Conservation (phyloP, 2,113 vertebrate genomes). For the Menura novaehollandiae region DNA sequence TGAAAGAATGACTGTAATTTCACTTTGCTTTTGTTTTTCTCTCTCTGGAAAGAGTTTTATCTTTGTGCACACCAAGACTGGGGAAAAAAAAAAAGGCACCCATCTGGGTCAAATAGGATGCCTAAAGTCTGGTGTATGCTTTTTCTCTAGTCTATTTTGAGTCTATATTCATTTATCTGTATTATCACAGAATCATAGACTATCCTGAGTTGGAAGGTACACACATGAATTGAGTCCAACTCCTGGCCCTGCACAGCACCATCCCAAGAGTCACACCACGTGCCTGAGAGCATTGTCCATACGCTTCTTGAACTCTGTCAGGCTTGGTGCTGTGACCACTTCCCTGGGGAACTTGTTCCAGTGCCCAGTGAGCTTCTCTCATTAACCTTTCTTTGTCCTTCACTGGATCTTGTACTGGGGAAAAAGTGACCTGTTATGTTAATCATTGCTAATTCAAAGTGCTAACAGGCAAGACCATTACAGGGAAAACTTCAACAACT, state of each 20-base stretch:
- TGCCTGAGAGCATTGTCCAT: neutral
- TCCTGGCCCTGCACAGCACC: neutral
- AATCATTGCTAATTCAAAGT: neutral
- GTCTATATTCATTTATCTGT: neutral
- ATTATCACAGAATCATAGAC: neutral
- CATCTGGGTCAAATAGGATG: neutral
- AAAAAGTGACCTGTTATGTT: neutral
- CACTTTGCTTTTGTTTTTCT: neutral
- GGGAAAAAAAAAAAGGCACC: neutral
- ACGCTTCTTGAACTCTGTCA: neutral
- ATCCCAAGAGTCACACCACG: neutral
- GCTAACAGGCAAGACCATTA: neutral
- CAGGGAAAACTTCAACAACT: neutral
- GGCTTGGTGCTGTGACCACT: neutral
- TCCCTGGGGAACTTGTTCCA: neutral
- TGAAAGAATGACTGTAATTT: neutral
- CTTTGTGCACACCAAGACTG: neutral
- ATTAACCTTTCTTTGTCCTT: conserved; percentile 8
- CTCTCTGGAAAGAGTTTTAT: neutral
- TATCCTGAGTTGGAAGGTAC: neutral
- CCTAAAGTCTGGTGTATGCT: neutral
- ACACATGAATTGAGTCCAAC: fast-evolving
- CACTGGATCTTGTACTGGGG: neutral
- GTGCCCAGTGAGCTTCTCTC: neutral
- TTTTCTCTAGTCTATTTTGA: neutral